Conservation (phyloP, 2,113 vertebrate species). For the Thamnaconus septentrionalis region DNA sequence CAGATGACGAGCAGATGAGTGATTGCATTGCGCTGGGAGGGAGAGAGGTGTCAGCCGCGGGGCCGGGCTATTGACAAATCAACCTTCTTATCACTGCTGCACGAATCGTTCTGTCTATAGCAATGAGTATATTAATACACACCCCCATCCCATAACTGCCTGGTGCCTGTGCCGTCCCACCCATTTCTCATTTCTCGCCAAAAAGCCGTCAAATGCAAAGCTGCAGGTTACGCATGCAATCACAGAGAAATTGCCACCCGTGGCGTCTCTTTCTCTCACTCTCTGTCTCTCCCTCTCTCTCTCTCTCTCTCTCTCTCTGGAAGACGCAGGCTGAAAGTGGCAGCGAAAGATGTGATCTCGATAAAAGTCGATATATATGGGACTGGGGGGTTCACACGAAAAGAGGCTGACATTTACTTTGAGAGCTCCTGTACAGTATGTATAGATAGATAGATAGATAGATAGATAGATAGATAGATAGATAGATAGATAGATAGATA, state of each 20-base stretch:
- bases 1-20: background rate
- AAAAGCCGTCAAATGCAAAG: conserved; percentile 42
- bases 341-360: too few species aligned
- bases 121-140: conserved; percentile 55
- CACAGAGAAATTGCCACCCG: conserved; percentile 19
- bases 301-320: too few species aligned
- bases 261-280: background rate
- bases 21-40: conserved; percentile 61
- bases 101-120: conserved; percentile 64
- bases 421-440: background rate
- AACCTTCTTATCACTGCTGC: conserved; percentile 38
- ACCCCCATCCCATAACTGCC: conserved; percentile 39
- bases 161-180: conserved; percentile 36
- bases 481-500: conserved; percentile 6
- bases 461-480: conserved; percentile 4
- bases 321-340: too few species aligned
- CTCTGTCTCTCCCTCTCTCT: too few species aligned
- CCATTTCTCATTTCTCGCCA: conserved; percentile 53
- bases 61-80: conserved; percentile 64
- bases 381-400: too few species aligned
- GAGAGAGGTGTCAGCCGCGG: conserved; percentile 49
- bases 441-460: conserved; percentile 4
- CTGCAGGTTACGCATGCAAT: conserved; percentile 46
- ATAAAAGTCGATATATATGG: too few species aligned
- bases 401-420: too few species aligned